Evolutionary conservation across 2,797 vertebrate species (phyloP), one percentile per base, ranked within the genome.

Genomic region (Moxostoma hubbsi): DNA sequence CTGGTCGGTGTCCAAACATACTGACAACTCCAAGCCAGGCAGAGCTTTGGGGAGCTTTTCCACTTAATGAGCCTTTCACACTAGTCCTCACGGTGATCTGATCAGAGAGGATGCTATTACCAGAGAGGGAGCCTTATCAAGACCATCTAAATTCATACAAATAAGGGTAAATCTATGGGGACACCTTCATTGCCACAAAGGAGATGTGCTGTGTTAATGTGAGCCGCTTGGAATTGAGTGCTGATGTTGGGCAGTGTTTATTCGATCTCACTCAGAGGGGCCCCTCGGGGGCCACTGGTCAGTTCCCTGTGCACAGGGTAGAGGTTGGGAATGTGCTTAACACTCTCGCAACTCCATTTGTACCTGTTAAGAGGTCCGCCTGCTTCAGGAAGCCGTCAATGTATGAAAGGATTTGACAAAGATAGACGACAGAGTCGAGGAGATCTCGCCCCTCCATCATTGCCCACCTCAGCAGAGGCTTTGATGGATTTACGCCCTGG

Each of bases 401-500:
- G 49, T 43, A 54, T 63, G 49, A 81, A 84, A 58, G 36, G 59
- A 51, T 73, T 58, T 81, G 85, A 84, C 83, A 79, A 72, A 86
- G 79, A 86, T 64, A 55, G 81, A 86, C 69, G 68, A 71, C 61
- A 8, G 53, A 67, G 73, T 36, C 6, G 54, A 69, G 64, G 59
- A 47, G 58, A 81, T 80, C 67, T 83, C 65, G 78, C 68, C 75
- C 75, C 55, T 74, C 58, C 54, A 83, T 84, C 83, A 82, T 80
- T 46, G 68, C 13, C 73, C 63, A 86, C 79, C 79, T 82, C 64
- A 73, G 57, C 58, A 64, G 77, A 62, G 73, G 62, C 61, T 66
- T 62, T 82, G 85, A 84, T 58, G 79, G 79, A 86, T 83, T 86
- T 84, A 86, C 36, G 74, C 59, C 55, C 47, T 62, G n/a, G 13